Base-by-base conservation (phyloP, 1,140 invertebrate species). In the Drosophila subobscura region DNA sequence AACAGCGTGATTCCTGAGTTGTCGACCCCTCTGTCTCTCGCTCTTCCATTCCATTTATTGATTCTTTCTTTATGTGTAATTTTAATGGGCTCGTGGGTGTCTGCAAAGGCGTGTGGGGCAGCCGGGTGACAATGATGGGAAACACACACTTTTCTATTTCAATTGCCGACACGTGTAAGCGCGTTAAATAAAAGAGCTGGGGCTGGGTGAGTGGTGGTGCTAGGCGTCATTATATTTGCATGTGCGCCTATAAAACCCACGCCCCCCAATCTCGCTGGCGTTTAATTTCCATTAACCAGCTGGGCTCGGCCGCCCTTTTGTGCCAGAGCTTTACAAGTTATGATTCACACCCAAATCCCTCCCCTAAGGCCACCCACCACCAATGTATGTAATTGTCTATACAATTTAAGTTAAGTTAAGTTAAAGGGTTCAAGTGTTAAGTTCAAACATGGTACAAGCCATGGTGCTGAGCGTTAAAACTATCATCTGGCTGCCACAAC, bases 61-160 rank as follows among this genome's bases (percentile, higher is more conserved):
- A 45, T 60, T 33, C 22, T 14, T 44, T 52, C 23, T 40, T 52
- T 64, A 54, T 80, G 78, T 65, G 57, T 72, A 74, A 54, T 72
- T 71, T 85, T 88, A 85, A 85, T 85, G 74, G 83, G 56, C 67
- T 77, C 55, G 81, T 85, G 77, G 73, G 83, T 88, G 77, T 79
- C 52, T 64, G 58, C 41, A 41, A 14, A 41, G 25, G 40, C 33
- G 22, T 33, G 44, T 44, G 20, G 20, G 40, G n/a, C 55, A 49
- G 44, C 12, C 16, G 25, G 25, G 29, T 12, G 22, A 25, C 33
- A 4, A 4, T 3, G 20, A 42, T 40, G 53, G 52, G 59, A 6
- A 22, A 20, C 47, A 10, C 55, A 57, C 67, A 64, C 63, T 72
- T 85, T 76, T 60, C 68, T 81, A 79, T 72, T 85, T 80, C 76